Evolutionary conservation across 2,888 invertebrate species (phyloP).

Genomic region (Trichacis sp.): DNA sequence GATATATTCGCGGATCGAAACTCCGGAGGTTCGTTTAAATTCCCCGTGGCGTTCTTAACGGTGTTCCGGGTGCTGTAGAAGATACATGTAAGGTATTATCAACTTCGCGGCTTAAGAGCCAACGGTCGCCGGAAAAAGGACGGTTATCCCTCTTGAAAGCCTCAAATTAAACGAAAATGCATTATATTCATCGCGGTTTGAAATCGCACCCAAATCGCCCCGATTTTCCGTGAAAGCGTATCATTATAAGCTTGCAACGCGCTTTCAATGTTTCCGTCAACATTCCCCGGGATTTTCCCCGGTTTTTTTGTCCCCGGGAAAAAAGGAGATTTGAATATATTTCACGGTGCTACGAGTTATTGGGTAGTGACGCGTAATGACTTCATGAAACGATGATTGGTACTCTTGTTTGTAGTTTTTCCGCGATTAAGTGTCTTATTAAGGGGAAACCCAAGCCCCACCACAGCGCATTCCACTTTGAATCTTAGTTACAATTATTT

Average conservation of each 20-base stretch:
- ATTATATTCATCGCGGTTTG: neutral
- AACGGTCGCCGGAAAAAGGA: neutral
- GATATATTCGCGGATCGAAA: neutral
- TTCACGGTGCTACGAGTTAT: constrained; percentile 11
- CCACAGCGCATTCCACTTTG: too few species aligned
- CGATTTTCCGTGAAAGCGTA: neutral
- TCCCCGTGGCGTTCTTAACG: constrained; percentile 11
- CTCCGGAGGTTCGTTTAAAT: constrained; percentile 3
- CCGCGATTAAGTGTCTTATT: too few species aligned
- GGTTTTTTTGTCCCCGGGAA: neutral
- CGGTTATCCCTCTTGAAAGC: neutral
- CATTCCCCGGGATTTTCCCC: too few species aligned
- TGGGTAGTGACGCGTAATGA: constrained; percentile 11
- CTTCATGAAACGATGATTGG: neutral
- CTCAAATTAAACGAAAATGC: neutral
- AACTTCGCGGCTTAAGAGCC: neutral
- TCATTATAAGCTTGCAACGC: too few species aligned
- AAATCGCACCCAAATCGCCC: neutral
- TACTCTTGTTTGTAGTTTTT: neutral
- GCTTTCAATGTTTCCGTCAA: too few species aligned
- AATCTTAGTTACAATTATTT: too few species aligned
- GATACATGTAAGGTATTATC: constrained; percentile 8
- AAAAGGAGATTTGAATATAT: constrained; percentile 20
- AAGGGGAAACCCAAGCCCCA: too few species aligned
- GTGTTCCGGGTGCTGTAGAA: constrained; percentile 9